Conservation (phyloP, 2,797 vertebrate genomes). For the Dendrocincla tyrannina region DNA sequence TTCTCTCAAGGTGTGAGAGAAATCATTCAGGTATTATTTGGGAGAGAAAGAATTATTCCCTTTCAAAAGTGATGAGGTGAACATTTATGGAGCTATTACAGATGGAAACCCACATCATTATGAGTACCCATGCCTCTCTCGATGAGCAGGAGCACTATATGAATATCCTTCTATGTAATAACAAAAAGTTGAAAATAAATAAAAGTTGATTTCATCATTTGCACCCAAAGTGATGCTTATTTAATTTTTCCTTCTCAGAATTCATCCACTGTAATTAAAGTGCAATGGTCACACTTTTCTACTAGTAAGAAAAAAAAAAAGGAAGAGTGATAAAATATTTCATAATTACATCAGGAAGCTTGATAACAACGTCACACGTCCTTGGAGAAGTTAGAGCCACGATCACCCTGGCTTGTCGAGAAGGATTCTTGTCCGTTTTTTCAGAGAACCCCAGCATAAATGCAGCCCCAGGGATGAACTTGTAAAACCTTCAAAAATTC, state of each 20-base stretch:
- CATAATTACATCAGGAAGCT: conserved; percentile 68
- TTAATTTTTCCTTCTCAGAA: background rate
- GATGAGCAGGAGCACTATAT: background rate
- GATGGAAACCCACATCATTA: background rate
- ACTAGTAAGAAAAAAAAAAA: background rate
- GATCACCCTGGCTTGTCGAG: conserved; percentile 73
- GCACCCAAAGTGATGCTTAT: background rate
- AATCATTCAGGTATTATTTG: background rate
- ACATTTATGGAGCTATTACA: background rate
- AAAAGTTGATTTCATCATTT: background rate
- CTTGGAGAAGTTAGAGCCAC: conserved; percentile 63
- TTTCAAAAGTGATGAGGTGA: background rate
- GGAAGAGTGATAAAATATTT: background rate
- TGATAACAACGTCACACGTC: conserved; percentile 62
- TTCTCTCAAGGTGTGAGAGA: background rate
- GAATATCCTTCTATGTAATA: background rate
- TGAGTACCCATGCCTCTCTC: background rate
- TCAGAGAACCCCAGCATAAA: conserved; percentile 66
- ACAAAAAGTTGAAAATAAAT: background rate
- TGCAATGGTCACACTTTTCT: background rate
- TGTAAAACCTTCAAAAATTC: conserved; percentile 69
- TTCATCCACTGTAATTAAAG: background rate
- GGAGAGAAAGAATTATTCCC: background rate
- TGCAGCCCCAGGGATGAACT: conserved; percentile 53
- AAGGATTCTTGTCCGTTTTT: conserved; percentile 67